Evolutionary conservation across 2,888 invertebrate genomes (phyloP).

Genomic region (Troides aeacus): DNA sequence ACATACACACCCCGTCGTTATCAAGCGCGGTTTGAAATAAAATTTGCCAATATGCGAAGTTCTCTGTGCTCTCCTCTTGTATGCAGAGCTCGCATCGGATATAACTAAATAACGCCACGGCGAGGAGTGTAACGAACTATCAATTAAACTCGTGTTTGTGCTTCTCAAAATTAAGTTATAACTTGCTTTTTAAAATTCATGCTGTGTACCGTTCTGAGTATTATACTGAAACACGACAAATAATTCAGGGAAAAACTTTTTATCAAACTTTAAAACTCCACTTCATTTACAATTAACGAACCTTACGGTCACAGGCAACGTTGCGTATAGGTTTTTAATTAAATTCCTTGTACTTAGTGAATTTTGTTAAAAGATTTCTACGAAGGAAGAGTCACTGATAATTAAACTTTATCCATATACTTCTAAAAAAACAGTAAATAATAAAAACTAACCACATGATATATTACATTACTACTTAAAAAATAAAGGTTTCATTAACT

Average conservation of each 20-base stretch:
- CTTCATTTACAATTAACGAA: no score
- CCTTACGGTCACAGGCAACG: no score
- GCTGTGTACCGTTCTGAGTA: neutral
- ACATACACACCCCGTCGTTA: conserved; percentile 37
- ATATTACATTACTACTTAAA: no score
- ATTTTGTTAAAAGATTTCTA: no score
- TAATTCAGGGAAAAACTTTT: conserved; percentile 2
- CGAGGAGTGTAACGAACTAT: conserved; percentile 52
- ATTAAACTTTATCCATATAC: no score
- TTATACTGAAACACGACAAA: conserved; percentile 7
- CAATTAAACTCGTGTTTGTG: conserved; percentile 48
- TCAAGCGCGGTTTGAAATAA: conserved; percentile 52
- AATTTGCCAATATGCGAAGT: conserved; percentile 51
- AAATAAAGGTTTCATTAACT: no score
- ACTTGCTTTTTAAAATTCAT: conserved; percentile 34
- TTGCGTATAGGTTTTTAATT: no score
- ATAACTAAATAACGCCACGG: conserved; percentile 52
- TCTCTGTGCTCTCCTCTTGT: conserved; percentile 36
- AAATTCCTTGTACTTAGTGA: no score
- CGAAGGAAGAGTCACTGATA: no score
- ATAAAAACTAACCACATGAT: no score
- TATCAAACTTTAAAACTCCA: neutral
- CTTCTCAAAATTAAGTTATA: conserved; percentile 43
- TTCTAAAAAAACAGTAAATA: no score
- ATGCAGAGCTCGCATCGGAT: conserved; percentile 43